Base-by-base conservation (phyloP, 1,140 invertebrate genomes). In the Limonius californicus region DNA sequence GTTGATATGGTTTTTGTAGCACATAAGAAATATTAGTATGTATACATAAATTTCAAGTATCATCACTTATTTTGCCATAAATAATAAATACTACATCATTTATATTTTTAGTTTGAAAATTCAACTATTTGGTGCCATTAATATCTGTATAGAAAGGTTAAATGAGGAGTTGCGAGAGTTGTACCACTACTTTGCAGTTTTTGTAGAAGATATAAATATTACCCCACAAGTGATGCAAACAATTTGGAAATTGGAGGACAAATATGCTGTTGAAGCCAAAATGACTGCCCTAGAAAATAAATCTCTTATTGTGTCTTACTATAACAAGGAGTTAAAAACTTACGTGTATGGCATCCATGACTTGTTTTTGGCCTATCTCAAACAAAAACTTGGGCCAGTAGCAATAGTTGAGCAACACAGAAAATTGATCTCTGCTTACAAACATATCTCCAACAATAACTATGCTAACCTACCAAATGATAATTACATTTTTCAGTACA, bases 41-140 rank as follows among this genome's bases (percentile, higher is more conserved):
- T n/a, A n/a, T n/a, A n/a, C n/a, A n/a, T n/a, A n/a, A n/a, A n/a
- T n/a, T n/a, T n/a, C n/a, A n/a, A n/a, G n/a, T n/a, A n/a, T n/a
- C n/a, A n/a, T n/a, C n/a, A n/a, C n/a, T n/a, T n/a, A n/a, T n/a
- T n/a, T n/a, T n/a, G n/a, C n/a, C n/a, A n/a, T n/a, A n/a, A n/a
- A n/a, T n/a, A n/a, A n/a, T n/a, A n/a, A n/a, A n/a, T n/a, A n/a
- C n/a, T n/a, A n/a, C n/a, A n/a, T n/a, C n/a, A n/a, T n/a, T n/a
- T n/a, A n/a, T n/a, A n/a, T 12, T 19, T 50, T 18, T 8, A 18
- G 14, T 2, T 39, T 39, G 11, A 39, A 12, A 39, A 9, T 9
- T n/a, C 42, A 45, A 79, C 53, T 80, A 84, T 68, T 88, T 57
- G 50, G 72, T 60, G 67, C 73, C 2, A 74, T 75, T 32, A 64